Base-by-base conservation (phyloP, 2,797 vertebrate species). In the Myripristis murdjan region DNA sequence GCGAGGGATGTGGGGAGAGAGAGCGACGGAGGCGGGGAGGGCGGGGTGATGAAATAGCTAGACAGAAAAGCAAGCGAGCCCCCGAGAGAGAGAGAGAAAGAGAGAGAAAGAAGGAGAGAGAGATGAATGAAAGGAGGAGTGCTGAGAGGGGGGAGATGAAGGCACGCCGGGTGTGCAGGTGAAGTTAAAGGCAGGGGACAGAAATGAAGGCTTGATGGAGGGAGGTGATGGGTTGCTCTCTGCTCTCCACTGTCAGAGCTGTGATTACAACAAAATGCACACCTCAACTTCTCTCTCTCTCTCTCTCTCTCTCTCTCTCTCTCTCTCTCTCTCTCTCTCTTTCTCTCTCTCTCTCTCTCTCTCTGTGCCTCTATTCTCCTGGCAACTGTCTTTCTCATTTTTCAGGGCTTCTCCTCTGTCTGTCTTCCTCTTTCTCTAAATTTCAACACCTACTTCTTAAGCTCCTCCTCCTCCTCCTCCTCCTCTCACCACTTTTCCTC, bases 1-100 rank as follows among this genome's bases (percentile, higher is more conserved):
- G 57, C 0, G 23, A 63, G 69, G 59, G 73, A 77, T 64, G 64
- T 35, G 46, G 41, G 57, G 58, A 77, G 51, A 61, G 46, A 61
- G 3, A 12, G 64, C 6, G 44, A 70, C 39, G 65, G 52, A 65
- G 44, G 22, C n/a, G 63, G 73, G 37, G 52, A n/a, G 26, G 52
- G 58, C 10, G 64, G 69, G 82, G 65, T 89, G 81, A 89, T 81
- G 84, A 90, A 91, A 89, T 69, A 71, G 73, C 0, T 46, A 77
- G 77, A 87, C 83, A 89, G 80, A 85, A 69, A 76, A 44, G 51
- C 86, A 74, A 64, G 70, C 49, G 35, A 73, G 12, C 77, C 76
- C 76, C 64, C n/a, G n/a, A n/a, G n/a, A 43, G 68, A 82, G 85
- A 77, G 56, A 47, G 46, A 70, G 51, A 73, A 46, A 26, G 62